Evolutionary conservation across 2,888 invertebrate genomes (phyloP), one percentile per base, ranked within the genome.

Genomic region (Disparrhopalites patrizii): DNA sequence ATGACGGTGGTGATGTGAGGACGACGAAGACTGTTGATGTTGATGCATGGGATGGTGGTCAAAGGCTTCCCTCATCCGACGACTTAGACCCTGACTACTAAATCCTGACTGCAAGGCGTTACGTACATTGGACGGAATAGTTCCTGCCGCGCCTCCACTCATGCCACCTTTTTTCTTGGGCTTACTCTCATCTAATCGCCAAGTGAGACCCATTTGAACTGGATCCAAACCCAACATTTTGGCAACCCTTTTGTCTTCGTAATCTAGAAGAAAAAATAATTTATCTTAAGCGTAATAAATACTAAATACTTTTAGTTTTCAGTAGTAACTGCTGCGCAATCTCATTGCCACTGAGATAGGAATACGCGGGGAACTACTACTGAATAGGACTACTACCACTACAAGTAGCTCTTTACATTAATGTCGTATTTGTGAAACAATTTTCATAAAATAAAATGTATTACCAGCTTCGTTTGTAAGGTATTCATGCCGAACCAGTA

Each of bases 241-340:
- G 1, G 69, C 74, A 13, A 74, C 70, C 66, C 73, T 73, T 36
- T 73, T 73, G 1, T 72, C 74, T 52, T 74, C 71, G 31, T 70
- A 70, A 28, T 74, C 67, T 67, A 15, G 4, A 43, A n/a, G n/a
- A n/a, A n/a, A n/a, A n/a, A n/a, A n/a, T n/a, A n/a, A n/a, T n/a
- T n/a, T n/a, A n/a, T n/a, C n/a, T n/a, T n/a, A n/a, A n/a, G n/a
- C n/a, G n/a, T n/a, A n/a, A n/a, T n/a, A n/a, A n/a, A n/a, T n/a
- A n/a, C n/a, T n/a, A 10, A 43, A 43, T 43, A 18, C n/a, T 5
- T 10, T 10, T 43, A 43, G 20, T 10, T 10, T 18, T 5, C 5
- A 43, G 20, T 43, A 43, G 15, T 43, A 43, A 10, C n/a, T 43
- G 36, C 36, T 36, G 36, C 7, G 36, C 7, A 36, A 36, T 36